Evolutionary conservation across 1,140 invertebrate genomes (phyloP).

Genomic region (Drosophila miranda): DNA sequence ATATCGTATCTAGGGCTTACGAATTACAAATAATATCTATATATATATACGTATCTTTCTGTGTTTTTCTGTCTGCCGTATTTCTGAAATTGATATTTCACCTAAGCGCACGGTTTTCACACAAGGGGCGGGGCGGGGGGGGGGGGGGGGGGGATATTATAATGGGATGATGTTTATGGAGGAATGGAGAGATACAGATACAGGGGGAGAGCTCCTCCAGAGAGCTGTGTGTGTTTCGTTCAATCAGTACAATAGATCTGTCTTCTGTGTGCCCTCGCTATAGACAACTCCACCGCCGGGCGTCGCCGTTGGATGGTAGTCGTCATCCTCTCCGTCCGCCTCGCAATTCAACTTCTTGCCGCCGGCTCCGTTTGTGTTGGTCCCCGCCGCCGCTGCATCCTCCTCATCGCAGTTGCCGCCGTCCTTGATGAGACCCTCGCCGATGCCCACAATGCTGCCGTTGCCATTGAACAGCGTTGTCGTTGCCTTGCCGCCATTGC

Average conservation of each 20-base stretch:
- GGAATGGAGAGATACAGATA: background rate
- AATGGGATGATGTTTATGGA: background rate
- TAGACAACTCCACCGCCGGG: constrained; percentile 85
- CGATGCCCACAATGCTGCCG: constrained; percentile 56
- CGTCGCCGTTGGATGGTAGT: constrained; percentile 83
- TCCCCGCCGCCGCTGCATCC: constrained; percentile 6
- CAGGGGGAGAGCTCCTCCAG: constrained; percentile 1
- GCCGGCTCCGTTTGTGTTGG: constrained; percentile 2
- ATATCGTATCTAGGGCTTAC: constrained; percentile 49
- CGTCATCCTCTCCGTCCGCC: constrained; percentile 47
- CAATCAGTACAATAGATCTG: constrained; percentile 86
- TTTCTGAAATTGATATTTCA: constrained; percentile 49
- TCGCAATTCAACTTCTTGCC: constrained; percentile 33
- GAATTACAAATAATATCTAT: constrained; percentile 71
- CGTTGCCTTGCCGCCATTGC: constrained; percentile 18
- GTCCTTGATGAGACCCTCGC: constrained; percentile 62
- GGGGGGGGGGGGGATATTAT: constrained; percentile 8
- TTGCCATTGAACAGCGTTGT: constrained; percentile 40
- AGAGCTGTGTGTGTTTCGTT: background rate
- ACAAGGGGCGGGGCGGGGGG: background rate
- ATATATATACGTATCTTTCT: constrained; percentile 46
- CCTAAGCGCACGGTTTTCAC: constrained; percentile 51
- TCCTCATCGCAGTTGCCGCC: background rate
- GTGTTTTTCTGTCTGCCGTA: constrained; percentile 29
- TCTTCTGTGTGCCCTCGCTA: constrained; percentile 85